Percentiles rank a stretch among this genome's conserved stretches.
phyloP scores from a whole-genome alignment of 2,797 vertebrate genomes.

The Crypturellus tataupa region DNA sequence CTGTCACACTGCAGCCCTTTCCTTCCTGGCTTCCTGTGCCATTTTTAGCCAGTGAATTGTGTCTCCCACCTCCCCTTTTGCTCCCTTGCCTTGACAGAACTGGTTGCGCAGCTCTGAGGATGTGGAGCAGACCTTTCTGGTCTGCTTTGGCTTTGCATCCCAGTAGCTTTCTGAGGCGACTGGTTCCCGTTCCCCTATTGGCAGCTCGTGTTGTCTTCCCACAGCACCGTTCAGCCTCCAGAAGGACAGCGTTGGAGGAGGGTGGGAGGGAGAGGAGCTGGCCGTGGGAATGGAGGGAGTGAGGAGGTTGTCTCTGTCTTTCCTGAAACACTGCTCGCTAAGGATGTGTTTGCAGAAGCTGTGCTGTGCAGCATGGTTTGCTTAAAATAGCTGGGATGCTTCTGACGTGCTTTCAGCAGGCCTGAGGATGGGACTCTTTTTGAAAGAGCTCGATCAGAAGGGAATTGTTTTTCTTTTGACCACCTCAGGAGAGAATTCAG shows the following conservation, averaged over 20 bases:
- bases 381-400: background rate
- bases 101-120: accelerated
- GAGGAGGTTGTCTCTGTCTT: background rate
- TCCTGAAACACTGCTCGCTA: background rate
- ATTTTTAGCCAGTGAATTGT: background rate
- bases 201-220: background rate
- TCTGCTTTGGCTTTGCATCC: background rate
- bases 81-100: background rate
- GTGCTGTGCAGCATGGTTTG: background rate
- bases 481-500: background rate
- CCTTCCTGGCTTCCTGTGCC: background rate
- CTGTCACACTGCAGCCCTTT: background rate
- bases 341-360: background rate
- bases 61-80: background rate
- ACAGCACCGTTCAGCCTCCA: background rate
- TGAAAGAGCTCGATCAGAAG: background rate
- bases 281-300: background rate
- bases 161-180: background rate
- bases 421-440: background rate
- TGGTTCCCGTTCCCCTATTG: accelerated
- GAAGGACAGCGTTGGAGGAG: accelerated
- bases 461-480: background rate
- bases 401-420: background rate
- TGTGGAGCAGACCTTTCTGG: accelerated
- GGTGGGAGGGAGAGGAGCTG: background rate